A percentile compares a stretch with the other conserved stretches of the same genome.
Conservation (phyloP, 2,888 invertebrate species). For the Orthosia gracilis region DNA sequence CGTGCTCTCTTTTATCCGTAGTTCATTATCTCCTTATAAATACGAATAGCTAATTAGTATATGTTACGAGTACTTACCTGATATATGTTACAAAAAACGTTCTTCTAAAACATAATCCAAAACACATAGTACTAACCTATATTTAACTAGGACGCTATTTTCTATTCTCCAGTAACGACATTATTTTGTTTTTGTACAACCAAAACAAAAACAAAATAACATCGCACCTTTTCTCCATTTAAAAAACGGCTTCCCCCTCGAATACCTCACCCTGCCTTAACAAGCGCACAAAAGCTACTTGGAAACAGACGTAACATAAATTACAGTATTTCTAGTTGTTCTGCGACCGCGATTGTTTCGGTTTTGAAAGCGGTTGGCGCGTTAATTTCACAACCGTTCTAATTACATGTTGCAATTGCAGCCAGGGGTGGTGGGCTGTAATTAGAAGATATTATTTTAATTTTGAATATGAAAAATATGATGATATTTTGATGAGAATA, state of each 20-base stretch:
- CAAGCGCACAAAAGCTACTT: conserved; percentile 46
- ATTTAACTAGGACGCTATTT: background rate
- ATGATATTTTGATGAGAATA: too few relatives aligned
- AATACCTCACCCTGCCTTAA: conserved; percentile 31
- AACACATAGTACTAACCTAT: background rate
- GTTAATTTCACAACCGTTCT: conserved; percentile 65
- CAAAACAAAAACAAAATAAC: conserved; percentile 19
- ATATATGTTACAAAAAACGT: background rate
- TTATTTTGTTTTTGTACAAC: background rate
- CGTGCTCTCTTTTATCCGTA: too few relatives aligned
- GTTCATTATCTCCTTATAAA: too few relatives aligned
- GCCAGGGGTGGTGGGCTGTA: conserved; percentile 43
- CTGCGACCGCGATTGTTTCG: conserved; percentile 57
- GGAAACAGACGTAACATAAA: conserved; percentile 51
- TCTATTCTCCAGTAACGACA: background rate
- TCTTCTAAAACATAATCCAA: background rate
- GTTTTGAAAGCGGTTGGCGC: conserved; percentile 66
- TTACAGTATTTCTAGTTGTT: conserved; percentile 57
- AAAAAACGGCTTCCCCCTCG: conserved; percentile 6
- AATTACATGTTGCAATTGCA: conserved; percentile 62
- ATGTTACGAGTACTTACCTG: too few relatives aligned
- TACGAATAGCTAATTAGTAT: too few relatives aligned
- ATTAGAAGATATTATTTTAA: conserved; percentile 14
- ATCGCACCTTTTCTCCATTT: conserved; percentile 1
- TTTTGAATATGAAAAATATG: background rate